These are phyloP conservation scores for Lepidurus apus DNA, from an alignment of 1,140 invertebrate species.

Conservation along the genomic window DNA sequence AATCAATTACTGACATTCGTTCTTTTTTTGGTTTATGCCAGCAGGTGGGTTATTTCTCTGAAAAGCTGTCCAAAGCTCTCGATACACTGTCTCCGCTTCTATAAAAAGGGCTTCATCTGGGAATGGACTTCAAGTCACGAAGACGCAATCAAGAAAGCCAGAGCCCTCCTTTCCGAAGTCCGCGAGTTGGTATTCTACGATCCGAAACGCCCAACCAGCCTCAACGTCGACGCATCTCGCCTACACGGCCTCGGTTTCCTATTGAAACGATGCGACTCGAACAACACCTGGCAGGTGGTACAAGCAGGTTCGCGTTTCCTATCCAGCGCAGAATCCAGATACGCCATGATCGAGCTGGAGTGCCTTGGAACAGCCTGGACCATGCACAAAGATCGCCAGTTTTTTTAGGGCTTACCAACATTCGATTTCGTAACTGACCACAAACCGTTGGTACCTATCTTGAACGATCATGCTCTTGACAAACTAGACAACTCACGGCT, in stretches of 20 bases:
- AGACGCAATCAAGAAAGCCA: not conserved
- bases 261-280: conserved; percentile 16
- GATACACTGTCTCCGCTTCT: not conserved
- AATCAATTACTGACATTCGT: conserved; percentile 30
- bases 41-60: conserved; percentile 29
- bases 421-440: conserved; percentile 35
- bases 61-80: not conserved
- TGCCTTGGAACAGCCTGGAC: conserved; percentile 33
- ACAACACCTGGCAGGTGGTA: not conserved
- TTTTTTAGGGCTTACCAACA: conserved; percentile 32
- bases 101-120: not conserved
- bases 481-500: conserved; percentile 35
- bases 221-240: conserved; percentile 25
- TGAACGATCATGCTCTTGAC: conserved; percentile 34
- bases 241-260: conserved; percentile 28
- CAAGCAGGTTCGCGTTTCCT: conserved; percentile 33
- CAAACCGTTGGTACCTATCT: conserved; percentile 33
- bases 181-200: not conserved
- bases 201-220: not conserved
- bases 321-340: conserved; percentile 24
- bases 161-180: not conserved
- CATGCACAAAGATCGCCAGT: conserved; percentile 37
- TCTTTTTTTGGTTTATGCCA: conserved; percentile 33
- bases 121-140: conserved; percentile 21
- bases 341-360: conserved; percentile 34